A percentile compares a stretch with the other conserved stretches of the same genome.
phyloP scores from a whole-genome alignment of 2,888 invertebrate species.

The Pocota personata region DNA sequence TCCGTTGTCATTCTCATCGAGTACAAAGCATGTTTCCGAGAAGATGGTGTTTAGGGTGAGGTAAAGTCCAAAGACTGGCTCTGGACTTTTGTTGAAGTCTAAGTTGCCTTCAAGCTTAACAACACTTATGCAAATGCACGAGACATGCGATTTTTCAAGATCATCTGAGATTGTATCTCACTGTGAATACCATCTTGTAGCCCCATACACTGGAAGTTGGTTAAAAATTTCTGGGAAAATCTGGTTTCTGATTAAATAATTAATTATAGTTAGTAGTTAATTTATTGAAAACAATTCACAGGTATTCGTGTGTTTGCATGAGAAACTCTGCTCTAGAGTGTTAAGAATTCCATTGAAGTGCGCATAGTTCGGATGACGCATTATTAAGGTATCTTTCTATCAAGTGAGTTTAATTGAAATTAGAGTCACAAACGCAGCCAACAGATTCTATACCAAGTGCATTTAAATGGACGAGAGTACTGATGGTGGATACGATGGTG shows the following conservation, averaged over 20 bases:
- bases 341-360: conserved; percentile 53
- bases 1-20: not conserved
- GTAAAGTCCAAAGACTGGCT: conserved; percentile 47
- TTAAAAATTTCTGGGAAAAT: conserved; percentile 31
- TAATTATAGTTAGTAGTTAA: conserved; percentile 52
- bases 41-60: conserved; percentile 49
- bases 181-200: not conserved
- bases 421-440: conserved; percentile 63
- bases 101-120: conserved; percentile 36
- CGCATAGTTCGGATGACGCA: conserved; percentile 56
- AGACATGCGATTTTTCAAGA: conserved; percentile 54
- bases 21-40: conserved; percentile 1
- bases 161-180: conserved; percentile 46
- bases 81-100: too few species aligned
- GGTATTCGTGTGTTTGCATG: not conserved
- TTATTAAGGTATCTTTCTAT: conserved; percentile 34
- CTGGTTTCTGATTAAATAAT: conserved; percentile 45
- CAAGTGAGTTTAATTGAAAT: conserved; percentile 58
- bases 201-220: too few species aligned
- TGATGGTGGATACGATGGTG: conserved; percentile 12
- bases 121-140: conserved; percentile 37
- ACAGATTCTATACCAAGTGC: conserved; percentile 48
- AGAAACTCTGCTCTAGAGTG: not conserved
- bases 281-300: conserved; percentile 36
- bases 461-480: conserved; percentile 40